Evolutionary conservation across 2,797 vertebrate genomes (phyloP).

Genomic region (Myiotriccus ornatus): DNA sequence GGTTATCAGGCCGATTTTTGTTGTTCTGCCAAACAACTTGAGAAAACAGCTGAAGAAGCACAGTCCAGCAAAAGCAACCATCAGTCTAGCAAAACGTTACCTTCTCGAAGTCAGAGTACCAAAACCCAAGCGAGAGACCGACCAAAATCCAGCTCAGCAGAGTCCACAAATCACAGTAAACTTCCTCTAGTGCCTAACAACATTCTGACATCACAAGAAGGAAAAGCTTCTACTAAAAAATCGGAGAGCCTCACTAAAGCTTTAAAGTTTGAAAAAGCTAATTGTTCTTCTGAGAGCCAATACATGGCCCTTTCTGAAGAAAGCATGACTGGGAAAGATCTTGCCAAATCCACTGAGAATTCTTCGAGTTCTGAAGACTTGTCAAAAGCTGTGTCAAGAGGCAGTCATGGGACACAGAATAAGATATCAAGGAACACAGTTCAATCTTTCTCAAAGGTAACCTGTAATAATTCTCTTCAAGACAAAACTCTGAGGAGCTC

Average conservation of each 20-base stretch:
- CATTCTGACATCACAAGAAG: conserved; percentile 73
- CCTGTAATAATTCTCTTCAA: conserved; percentile 73
- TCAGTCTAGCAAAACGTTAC: conserved; percentile 57
- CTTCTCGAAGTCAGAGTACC: conserved; percentile 58
- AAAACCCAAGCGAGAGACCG: conserved; percentile 72
- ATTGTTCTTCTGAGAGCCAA: conserved; percentile 69
- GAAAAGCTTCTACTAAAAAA: conserved; percentile 70
- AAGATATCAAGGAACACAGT: conserved; percentile 63
- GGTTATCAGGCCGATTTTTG: conserved; percentile 94
- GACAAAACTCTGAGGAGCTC: conserved; percentile 74
- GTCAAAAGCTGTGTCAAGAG: conserved; percentile 62
- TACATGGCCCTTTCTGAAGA: conserved; percentile 58
- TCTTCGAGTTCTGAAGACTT: conserved; percentile 64
- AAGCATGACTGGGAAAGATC: conserved; percentile 61
- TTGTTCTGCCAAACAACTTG: conserved; percentile 84
- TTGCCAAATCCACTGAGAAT: conserved; percentile 64
- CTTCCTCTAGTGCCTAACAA: conserved; percentile 82
- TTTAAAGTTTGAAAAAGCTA: conserved; percentile 72
- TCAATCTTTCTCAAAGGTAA: conserved; percentile 69
- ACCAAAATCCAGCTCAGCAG: conserved; percentile 65
- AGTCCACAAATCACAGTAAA: conserved; percentile 70
- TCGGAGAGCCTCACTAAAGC: conserved; percentile 71
- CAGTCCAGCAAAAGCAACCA: conserved; percentile 63
- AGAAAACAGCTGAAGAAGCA: conserved; percentile 66
- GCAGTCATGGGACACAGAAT: conserved; percentile 56